Conservation (phyloP, 2,888 invertebrate species). For the Mantis religiosa region DNA sequence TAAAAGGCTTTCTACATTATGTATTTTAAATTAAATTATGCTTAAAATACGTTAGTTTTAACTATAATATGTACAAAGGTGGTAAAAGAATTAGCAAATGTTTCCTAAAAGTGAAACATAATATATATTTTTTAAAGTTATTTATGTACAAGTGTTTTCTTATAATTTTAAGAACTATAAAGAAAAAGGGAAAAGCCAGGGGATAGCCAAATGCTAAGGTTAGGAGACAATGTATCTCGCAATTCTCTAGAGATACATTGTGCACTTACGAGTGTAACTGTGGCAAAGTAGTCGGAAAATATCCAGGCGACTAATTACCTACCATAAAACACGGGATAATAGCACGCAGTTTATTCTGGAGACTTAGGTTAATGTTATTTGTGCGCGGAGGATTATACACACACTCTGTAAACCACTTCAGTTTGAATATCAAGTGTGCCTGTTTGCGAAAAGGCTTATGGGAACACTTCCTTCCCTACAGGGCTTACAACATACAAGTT, state of each 20-base stretch:
- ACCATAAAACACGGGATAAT: slow-evolving; percentile 6
- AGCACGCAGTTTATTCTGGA: slow-evolving; percentile 1
- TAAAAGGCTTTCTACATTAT: too few relatives aligned
- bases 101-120: too few relatives aligned
- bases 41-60: too few relatives aligned
- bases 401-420: not conserved
- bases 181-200: not conserved
- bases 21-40: too few relatives aligned
- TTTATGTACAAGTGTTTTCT: too few relatives aligned
- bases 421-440: not conserved
- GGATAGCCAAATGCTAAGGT: not conserved
- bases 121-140: too few relatives aligned
- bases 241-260: not conserved
- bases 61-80: too few relatives aligned
- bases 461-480: not conserved
- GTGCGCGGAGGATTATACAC: not conserved
- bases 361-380: slow-evolving; percentile 7
- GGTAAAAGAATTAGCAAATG: too few relatives aligned
- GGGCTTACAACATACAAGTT: not conserved
- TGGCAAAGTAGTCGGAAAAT: slow-evolving; percentile 5
- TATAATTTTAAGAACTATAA: not conserved
- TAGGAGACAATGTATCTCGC: not conserved
- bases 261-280: not conserved
- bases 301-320: slow-evolving; percentile 8
- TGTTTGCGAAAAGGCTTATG: not conserved